Conservation (phyloP, 1,140 invertebrate genomes). For the Ceratitis capitata region DNA sequence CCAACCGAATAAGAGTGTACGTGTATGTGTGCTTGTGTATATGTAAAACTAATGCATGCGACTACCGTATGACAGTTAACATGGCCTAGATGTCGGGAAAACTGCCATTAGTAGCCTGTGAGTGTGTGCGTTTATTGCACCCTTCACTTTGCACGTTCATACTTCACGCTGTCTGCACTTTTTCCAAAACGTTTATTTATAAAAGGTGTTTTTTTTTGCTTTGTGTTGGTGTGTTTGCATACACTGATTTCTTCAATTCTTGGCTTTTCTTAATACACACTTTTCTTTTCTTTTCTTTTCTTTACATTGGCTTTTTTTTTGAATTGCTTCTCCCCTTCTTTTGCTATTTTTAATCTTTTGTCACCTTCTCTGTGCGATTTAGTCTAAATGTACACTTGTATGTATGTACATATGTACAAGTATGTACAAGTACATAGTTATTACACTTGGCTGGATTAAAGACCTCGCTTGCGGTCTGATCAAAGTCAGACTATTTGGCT, state of each 20-base stretch:
- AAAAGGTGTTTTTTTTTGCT: neutral
- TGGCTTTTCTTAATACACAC: neutral
- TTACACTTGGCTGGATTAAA: conserved; percentile 30
- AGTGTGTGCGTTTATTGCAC: conserved; percentile 18
- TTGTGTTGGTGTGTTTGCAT: no score
- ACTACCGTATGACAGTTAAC: conserved; percentile 17
- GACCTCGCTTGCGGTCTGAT: neutral
- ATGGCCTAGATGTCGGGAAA: conserved; percentile 32
- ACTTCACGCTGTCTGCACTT: conserved; percentile 32
- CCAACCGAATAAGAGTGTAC: neutral
- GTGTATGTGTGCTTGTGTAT: neutral
- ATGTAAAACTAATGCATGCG: neutral
- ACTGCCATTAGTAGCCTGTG: conserved; percentile 26
- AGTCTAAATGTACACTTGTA: neutral
- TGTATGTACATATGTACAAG: no score
- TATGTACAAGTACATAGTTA: no score
- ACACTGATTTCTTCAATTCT: conserved; percentile 12
- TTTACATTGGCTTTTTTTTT: neutral
- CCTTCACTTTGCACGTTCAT: conserved; percentile 31
- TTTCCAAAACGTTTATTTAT: neutral
- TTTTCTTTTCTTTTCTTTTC: neutral
- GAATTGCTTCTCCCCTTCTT: neutral
- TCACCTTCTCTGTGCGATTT: neutral
- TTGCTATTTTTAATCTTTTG: neutral
- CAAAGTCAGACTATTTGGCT: neutral